Conservation (phyloP, 2,797 vertebrate genomes). For the Phaenicophaeus curvirostris region DNA sequence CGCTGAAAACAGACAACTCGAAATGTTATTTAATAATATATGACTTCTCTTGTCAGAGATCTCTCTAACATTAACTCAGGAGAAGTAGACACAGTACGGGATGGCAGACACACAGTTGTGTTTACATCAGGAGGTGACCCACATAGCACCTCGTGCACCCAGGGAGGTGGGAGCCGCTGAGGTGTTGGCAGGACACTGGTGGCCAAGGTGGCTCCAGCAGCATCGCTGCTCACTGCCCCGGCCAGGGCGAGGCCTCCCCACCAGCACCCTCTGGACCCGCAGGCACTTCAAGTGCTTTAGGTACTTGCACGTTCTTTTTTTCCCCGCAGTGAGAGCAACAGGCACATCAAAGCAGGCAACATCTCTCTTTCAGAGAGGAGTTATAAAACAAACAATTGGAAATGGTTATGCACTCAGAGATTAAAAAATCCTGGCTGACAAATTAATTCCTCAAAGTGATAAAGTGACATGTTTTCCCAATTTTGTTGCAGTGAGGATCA, state of each 20-base stretch:
- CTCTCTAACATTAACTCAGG: neutral
- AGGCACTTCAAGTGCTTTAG: neutral
- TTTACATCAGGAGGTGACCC: neutral
- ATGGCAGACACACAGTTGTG: fast-evolving
- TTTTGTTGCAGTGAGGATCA: slow-evolving; percentile 43
- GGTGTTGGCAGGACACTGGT: neutral
- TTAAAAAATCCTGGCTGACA: slow-evolving; percentile 56
- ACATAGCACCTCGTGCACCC: fast-evolving
- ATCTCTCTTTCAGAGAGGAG: neutral
- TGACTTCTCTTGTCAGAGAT: neutral
- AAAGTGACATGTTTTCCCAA: slow-evolving; percentile 12
- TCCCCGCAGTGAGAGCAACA: slow-evolving; percentile 21
- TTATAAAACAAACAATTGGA: slow-evolving; percentile 60
- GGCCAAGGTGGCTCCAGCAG: no score
- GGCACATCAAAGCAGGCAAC: slow-evolving; percentile 62
- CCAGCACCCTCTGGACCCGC: fast-evolving
- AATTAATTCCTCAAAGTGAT: slow-evolving; percentile 52
- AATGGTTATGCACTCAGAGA: slow-evolving; percentile 13
- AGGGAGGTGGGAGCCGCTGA: fast-evolving
- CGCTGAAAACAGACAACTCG: fast-evolving
- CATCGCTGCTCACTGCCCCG: neutral
- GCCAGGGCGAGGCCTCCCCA: neutral
- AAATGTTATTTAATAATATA: neutral
- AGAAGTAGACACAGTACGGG: fast-evolving
- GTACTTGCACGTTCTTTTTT: neutral